Evolutionary conservation across 2,888 invertebrate species (phyloP).

Genomic region (Mesorhabditis spiculigera): DNA sequence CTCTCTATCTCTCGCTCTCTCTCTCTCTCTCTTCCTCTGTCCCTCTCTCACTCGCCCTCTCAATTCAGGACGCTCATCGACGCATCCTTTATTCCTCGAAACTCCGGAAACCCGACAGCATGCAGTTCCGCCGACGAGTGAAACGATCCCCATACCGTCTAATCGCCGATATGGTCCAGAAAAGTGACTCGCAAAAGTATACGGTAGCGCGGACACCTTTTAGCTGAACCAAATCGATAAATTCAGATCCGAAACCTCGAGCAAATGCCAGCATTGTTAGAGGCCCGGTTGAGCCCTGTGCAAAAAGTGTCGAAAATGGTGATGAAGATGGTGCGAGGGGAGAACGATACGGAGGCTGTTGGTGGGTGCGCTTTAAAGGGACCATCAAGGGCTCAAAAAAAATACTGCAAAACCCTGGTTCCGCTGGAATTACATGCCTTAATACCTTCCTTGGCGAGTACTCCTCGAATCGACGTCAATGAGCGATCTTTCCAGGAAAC

Average conservation of each 20-base stretch:
- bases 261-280: conserved; percentile 22
- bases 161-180: conserved; percentile 27
- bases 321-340: neutral
- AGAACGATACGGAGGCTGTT: neutral
- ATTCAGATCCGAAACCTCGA: conserved; percentile 26
- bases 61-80: conserved; percentile 2
- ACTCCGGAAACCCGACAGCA: neutral
- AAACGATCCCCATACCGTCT: conserved; percentile 35
- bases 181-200: conserved; percentile 25
- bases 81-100: neutral
- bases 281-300: neutral
- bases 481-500: conserved; percentile 1
- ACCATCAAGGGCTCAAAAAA: too few species aligned
- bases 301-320: conserved; percentile 3
- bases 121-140: conserved; percentile 13
- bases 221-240: too few species aligned
- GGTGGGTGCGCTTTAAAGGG: neutral
- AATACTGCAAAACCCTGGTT: too few species aligned
- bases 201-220: conserved; percentile 5
- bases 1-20: too few species aligned
- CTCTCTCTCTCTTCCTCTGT: too few species aligned
- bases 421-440: too few species aligned
- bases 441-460: too few species aligned
- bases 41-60: too few species aligned
- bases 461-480: neutral